Percentiles rank a stretch among this genome's conserved stretches.
These are phyloP conservation scores for Myotis daubentonii DNA, from an alignment of 2,797 vertebrate species.

Conservation along the genomic window DNA sequence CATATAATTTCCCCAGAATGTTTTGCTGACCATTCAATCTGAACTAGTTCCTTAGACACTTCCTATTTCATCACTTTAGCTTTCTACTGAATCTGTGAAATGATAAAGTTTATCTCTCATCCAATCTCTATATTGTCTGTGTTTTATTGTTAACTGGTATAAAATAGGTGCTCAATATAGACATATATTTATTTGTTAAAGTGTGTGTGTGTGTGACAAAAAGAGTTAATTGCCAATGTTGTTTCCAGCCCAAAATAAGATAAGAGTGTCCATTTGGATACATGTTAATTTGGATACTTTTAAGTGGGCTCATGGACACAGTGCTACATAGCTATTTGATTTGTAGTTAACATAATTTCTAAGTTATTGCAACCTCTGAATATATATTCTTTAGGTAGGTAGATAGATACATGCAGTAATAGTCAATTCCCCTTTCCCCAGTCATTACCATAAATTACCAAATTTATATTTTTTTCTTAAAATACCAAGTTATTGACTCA, in stretches of 20 bases:
- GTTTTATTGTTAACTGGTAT: neutral
- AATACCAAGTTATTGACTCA: neutral
- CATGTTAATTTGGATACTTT: neutral
- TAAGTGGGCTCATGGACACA: neutral
- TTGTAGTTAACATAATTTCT: neutral
- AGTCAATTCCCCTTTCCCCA: neutral
- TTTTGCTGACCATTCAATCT: neutral
- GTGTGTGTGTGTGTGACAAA: neutral
- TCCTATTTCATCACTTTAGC: neutral
- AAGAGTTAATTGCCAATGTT: neutral
- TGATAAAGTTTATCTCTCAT: neutral
- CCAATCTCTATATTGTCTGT: neutral
- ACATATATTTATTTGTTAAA: neutral
- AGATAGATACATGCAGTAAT: neutral
- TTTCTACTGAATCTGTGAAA: neutral
- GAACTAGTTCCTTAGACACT: neutral
- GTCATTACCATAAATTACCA: neutral
- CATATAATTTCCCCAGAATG: neutral
- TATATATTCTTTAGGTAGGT: neutral
- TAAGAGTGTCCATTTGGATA: neutral
- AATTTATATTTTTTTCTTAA: neutral
- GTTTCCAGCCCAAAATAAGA: neutral
- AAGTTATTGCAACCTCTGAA: neutral
- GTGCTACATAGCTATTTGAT: neutral
- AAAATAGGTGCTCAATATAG: neutral